Conservation (phyloP, 2,113 vertebrate species). For the Notechis scutatus region DNA sequence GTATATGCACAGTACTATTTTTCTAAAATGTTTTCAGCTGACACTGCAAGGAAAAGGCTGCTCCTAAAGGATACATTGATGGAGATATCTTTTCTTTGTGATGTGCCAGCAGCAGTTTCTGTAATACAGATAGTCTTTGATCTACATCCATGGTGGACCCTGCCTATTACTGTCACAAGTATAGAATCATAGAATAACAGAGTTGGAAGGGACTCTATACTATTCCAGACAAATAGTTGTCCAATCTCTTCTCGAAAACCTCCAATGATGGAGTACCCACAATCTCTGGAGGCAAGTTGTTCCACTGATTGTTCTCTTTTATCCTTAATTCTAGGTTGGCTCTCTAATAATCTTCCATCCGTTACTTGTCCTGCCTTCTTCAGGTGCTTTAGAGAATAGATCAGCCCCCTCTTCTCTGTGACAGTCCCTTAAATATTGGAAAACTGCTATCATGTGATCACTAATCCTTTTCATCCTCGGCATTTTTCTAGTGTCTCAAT, state of each 20-base stretch:
- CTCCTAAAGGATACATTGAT: not conserved
- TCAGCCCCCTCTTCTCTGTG: not conserved
- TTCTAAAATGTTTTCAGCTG: not conserved
- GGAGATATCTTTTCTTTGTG: not conserved
- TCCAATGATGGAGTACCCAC: not conserved
- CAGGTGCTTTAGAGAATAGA: not conserved
- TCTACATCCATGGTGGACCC: not conserved
- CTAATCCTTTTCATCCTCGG: not conserved
- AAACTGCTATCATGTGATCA: not conserved
- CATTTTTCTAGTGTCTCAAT: not conserved
- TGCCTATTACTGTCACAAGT: not conserved
- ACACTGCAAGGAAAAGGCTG: not conserved
- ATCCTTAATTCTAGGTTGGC: not conserved
- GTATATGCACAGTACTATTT: not conserved
- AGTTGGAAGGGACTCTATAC: not conserved
- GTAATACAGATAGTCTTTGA: not conserved
- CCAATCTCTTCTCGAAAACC: not conserved
- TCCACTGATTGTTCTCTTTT: not conserved
- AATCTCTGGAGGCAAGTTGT: not conserved
- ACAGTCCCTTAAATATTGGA: not conserved
- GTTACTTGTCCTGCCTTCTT: not conserved
- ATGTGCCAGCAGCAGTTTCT: not conserved
- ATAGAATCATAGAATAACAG: not conserved
- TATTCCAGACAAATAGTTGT: not conserved
- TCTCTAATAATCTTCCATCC: not conserved